Evolutionary conservation across 1,140 invertebrate genomes (phyloP).

Genomic region (Bombus soroeensis): DNA sequence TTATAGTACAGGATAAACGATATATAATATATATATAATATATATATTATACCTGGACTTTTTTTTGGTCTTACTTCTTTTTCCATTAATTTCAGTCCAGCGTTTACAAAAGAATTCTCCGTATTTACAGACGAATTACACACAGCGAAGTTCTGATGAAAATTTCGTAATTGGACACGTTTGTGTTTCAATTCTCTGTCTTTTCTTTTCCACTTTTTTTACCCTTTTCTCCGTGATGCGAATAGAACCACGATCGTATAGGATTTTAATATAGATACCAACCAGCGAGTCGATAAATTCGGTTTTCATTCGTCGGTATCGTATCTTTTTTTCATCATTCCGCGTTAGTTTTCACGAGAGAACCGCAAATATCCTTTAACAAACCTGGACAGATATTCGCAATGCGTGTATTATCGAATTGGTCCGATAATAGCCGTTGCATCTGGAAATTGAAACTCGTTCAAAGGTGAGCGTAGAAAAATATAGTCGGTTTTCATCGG

Average conservation of each 20-base stretch:
- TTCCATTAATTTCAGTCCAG: neutral
- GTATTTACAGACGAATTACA: neutral
- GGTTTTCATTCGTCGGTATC: neutral
- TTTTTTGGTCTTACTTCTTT: neutral
- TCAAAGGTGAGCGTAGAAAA: no score
- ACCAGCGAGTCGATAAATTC: neutral
- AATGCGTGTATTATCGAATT: neutral
- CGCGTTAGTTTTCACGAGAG: no score
- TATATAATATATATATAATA: no score
- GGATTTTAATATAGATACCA: neutral
- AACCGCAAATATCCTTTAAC: neutral
- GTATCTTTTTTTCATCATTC: neutral
- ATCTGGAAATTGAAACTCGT: neutral
- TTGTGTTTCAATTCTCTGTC: neutral
- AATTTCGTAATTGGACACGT: constrained; percentile 7
- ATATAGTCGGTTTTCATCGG: neutral
- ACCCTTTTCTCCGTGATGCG: neutral
- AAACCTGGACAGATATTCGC: neutral
- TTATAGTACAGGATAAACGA: neutral
- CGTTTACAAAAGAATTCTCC: neutral
- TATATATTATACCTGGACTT: neutral
- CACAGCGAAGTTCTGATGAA: neutral
- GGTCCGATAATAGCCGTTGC: neutral
- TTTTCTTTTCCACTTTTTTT: neutral
- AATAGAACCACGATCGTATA: neutral